Conservation (phyloP, 2,797 vertebrate species). For the Amblyopsis hoosieri region DNA sequence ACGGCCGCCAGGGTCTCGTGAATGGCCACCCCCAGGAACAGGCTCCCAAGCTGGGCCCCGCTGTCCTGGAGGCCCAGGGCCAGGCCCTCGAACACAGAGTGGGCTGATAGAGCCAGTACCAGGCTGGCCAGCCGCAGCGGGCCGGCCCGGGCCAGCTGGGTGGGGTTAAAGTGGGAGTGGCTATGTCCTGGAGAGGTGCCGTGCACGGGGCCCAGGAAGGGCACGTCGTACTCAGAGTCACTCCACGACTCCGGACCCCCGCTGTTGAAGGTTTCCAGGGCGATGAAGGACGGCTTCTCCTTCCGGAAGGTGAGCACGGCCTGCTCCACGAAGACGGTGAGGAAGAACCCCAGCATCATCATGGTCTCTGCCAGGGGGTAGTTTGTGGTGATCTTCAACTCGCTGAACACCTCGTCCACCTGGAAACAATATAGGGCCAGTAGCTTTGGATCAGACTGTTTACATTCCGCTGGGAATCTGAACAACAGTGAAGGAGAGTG, state of each 20-base stretch:
- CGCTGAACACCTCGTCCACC: constrained; percentile 79
- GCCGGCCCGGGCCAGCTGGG: constrained; percentile 74
- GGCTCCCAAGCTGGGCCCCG: constrained; percentile 72
- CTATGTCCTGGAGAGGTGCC: constrained; percentile 56
- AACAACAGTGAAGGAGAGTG: no score
- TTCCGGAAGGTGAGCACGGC: constrained; percentile 85
- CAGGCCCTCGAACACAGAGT: constrained; percentile 91
- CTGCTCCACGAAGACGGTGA: constrained; percentile 91
- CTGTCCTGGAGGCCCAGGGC: constrained; percentile 91
- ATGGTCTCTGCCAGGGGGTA: constrained; percentile 92
- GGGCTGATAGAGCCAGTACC: constrained; percentile 86
- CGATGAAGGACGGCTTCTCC: constrained; percentile 90
- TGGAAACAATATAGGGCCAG: constrained; percentile 43
- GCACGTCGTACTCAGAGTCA: constrained; percentile 91
- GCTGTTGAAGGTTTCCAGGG: constrained; percentile 91
- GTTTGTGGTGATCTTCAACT: constrained; percentile 76
- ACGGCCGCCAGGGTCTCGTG: constrained; percentile 89
- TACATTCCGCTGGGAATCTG: no score
- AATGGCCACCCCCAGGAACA: constrained; percentile 88
- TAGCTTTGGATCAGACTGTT: no score
- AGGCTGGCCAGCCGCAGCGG: constrained; percentile 85
- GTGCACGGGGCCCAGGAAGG: constrained; percentile 77
- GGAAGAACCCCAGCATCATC: constrained; percentile 90
- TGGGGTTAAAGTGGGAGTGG: constrained; percentile 66
- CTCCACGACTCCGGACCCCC: constrained; percentile 88